Conservation (phyloP, 2,113 vertebrate species). For the Sakesphorus luctuosus region DNA sequence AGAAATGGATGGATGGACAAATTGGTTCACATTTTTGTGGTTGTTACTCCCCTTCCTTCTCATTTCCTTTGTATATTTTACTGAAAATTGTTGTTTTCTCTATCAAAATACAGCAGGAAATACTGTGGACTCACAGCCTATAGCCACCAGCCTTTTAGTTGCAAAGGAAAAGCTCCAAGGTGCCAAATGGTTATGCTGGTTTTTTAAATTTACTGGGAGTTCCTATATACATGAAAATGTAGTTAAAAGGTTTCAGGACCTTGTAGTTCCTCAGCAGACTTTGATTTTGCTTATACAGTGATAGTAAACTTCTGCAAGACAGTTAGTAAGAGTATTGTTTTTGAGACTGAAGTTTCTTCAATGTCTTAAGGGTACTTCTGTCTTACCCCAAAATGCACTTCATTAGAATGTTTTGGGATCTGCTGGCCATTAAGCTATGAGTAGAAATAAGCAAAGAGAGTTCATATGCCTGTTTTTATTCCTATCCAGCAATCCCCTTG, state of each 20-base stretch:
- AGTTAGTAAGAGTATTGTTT: neutral
- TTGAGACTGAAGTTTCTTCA: neutral
- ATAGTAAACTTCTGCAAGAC: neutral
- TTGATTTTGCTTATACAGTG: neutral
- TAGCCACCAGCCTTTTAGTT: neutral
- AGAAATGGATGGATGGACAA: neutral
- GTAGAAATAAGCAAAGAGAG: neutral
- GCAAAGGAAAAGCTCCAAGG: neutral
- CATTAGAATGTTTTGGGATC: neutral
- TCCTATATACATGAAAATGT: neutral
- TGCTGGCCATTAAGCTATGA: neutral
- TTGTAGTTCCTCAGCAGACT: neutral
- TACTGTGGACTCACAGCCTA: neutral
- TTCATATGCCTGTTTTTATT: neutral
- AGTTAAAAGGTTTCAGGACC: neutral
- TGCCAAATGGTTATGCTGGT: neutral
- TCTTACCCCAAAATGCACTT: neutral
- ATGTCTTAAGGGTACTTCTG: neutral
- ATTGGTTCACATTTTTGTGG: neutral
- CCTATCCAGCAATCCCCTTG: neutral
- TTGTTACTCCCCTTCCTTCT: neutral
- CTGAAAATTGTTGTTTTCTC: neutral
- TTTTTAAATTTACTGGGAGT: neutral
- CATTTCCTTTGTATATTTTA: neutral
- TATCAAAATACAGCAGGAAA: neutral